phyloP scores from a whole-genome alignment of 2,797 vertebrate genomes.

The Mareca penelope region DNA sequence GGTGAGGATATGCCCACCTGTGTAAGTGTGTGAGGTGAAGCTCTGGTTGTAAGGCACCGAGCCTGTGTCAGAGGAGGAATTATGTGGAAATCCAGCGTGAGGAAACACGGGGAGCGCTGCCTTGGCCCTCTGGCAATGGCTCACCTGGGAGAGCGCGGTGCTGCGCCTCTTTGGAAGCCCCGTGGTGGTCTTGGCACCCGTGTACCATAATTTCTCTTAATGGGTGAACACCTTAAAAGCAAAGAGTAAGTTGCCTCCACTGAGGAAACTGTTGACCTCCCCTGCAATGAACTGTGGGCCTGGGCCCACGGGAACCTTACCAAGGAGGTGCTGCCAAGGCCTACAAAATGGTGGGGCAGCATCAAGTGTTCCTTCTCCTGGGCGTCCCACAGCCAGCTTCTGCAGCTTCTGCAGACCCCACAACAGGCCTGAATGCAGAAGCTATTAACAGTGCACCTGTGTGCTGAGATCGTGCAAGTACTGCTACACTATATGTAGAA shows the following conservation, averaged over 20 bases:
- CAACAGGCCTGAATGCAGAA: not conserved
- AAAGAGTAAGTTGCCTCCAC: not conserved
- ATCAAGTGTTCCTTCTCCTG: not conserved
- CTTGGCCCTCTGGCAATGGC: not conserved
- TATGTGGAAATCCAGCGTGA: rapidly evolving
- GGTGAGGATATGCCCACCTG: not conserved
- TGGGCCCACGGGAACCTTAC: not conserved
- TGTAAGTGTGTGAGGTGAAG: not conserved
- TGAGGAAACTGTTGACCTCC: not conserved
- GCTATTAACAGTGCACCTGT: not conserved
- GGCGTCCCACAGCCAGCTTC: not conserved
- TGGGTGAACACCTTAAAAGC: not conserved
- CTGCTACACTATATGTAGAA: not conserved
- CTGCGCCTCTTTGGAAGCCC: not conserved
- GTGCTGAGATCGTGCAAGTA: not conserved
- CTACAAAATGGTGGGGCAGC: not conserved
- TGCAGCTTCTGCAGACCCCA: not conserved
- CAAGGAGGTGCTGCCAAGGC: not conserved
- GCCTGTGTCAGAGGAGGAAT: not conserved
- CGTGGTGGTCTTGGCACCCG: not conserved
- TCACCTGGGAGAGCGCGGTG: not conserved
- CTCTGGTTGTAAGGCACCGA: not conserved
- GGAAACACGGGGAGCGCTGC: rapidly evolving
- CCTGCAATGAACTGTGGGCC: rapidly evolving
- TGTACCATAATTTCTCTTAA: not conserved